Percentiles rank a stretch among this genome's conserved stretches.
Evolutionary conservation across 2,888 invertebrate genomes (phyloP).

Genomic region (Lacanobia oleracea): DNA sequence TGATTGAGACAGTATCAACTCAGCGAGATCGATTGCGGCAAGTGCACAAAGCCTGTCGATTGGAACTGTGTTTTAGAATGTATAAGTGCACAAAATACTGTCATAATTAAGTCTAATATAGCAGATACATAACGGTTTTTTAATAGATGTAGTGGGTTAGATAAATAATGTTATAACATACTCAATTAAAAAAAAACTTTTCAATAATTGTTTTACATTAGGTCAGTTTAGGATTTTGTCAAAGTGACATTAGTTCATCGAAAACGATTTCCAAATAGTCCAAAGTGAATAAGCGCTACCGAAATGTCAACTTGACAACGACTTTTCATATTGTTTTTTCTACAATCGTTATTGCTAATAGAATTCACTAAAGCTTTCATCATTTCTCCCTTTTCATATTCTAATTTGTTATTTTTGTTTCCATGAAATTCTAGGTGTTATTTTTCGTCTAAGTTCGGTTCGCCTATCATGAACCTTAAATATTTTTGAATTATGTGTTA

Average conservation of each 20-base stretch:
- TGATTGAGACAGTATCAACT: conserved; percentile 23
- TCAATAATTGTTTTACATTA: background rate
- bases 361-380: too few species aligned
- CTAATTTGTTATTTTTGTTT: too few species aligned
- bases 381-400: too few species aligned
- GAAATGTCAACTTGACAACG: too few species aligned
- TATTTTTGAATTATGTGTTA: background rate
- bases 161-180: background rate
- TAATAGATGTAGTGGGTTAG: background rate
- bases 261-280: too few species aligned
- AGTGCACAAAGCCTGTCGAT: conserved; percentile 48
- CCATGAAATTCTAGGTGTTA: background rate
- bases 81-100: conserved; percentile 3
- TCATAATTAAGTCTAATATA: background rate
- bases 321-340: too few species aligned
- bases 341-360: too few species aligned
- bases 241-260: too few species aligned
- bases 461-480: background rate
- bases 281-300: too few species aligned
- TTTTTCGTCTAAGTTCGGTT: background rate
- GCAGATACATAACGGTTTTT: background rate
- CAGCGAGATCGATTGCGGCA: conserved; percentile 13
- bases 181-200: too few species aligned
- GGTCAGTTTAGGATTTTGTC: background rate
- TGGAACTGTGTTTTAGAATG: conserved; percentile 16